These are phyloP conservation scores for Lindbergichthys nudifrons DNA, from an alignment of 2,797 vertebrate genomes.

Conservation along the genomic window DNA sequence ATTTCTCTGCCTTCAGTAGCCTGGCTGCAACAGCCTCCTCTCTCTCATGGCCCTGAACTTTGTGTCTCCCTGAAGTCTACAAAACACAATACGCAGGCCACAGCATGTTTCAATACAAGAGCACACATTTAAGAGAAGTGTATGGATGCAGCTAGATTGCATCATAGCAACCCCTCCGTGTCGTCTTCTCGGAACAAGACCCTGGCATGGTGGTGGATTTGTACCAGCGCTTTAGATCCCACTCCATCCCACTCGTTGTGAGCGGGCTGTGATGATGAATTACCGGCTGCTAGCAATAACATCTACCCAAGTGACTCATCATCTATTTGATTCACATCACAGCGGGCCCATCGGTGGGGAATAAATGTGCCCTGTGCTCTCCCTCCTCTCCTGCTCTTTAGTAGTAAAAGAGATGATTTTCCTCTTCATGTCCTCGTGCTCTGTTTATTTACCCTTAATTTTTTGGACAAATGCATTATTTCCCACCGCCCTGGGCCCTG, in stretches of 20 bases:
- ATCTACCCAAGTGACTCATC: slow-evolving; percentile 82
- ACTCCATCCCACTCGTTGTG: slow-evolving; percentile 64
- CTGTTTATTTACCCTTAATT: slow-evolving; percentile 82
- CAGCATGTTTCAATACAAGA: background rate
- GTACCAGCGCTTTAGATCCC: slow-evolving; percentile 67
- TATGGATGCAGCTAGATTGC: slow-evolving; percentile 39
- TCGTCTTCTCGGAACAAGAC: slow-evolving; percentile 46
- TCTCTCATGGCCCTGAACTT: slow-evolving; percentile 78
- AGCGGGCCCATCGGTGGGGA: slow-evolving; percentile 73
- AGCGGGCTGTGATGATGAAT: slow-evolving; percentile 74
- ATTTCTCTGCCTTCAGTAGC: slow-evolving; percentile 87
- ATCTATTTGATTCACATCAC: slow-evolving; percentile 79
- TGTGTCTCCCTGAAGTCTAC: slow-evolving; percentile 86
- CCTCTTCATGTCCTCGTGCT: slow-evolving; percentile 74
- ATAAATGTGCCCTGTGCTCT: slow-evolving; percentile 72
- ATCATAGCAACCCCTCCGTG: slow-evolving; percentile 43
- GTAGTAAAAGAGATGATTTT: slow-evolving; percentile 78
- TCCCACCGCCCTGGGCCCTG: slow-evolving; percentile 57
- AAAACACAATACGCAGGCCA: slow-evolving; percentile 34
- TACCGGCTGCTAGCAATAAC: slow-evolving; percentile 77
- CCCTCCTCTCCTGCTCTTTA: slow-evolving; percentile 69
- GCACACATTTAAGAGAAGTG: slow-evolving; percentile 10
- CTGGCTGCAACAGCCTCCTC: slow-evolving; percentile 83
- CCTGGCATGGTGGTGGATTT: slow-evolving; percentile 56
- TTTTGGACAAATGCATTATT: slow-evolving; percentile 77